Base-by-base conservation (phyloP, 2,113 vertebrate species). In the Tichodroma muraria region DNA sequence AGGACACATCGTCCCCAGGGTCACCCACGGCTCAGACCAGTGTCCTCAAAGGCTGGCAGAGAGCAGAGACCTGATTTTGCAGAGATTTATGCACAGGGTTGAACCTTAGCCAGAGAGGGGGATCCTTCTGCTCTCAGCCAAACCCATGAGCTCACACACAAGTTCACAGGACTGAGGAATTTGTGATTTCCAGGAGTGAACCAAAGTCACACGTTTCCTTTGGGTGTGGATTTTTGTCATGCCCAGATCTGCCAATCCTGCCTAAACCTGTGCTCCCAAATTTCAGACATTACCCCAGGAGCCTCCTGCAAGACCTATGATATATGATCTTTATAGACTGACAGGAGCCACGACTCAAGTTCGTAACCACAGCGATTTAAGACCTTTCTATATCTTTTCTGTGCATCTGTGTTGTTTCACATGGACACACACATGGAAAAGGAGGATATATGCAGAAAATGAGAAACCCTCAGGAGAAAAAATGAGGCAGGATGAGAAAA, bases 341-440 rank as follows among this genome's bases (percentile, higher is more conserved):
- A 22, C 2, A 1, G 1, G 6, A 49, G 22, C 21, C 17, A 4
- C 15, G 22, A 33, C 14, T 54, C 66, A 38, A 42, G 31, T 30
- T 37, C 1, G 0, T 15, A 49, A 31, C 13, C 52, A 10, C 1
- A 1, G 15, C 0, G 1, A 69, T 31, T 53, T 49, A 49, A 72
- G 57, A 53, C 31, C n/a, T n/a, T 60, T 3, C 33, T 49, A 0
- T 15, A 40, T 49, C 35, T 85, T 76, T 40, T 24, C 80, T 6
- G 9, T 23, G 23, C 17, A 31, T 30, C 15, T 54, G 6, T 14
- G 28, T 4, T 44, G 22, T 82, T 56, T 60, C 44, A 23, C 6
- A 4, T 2, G 10, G 66, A 60, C 44, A 25, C 24, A 8, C 22
- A 19, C 10, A 30, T 0, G 15, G 24, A n/a, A 13, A 45, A 73